phyloP scores from a whole-genome alignment of 1,140 invertebrate species.

The Metopolophium dirhodum region DNA sequence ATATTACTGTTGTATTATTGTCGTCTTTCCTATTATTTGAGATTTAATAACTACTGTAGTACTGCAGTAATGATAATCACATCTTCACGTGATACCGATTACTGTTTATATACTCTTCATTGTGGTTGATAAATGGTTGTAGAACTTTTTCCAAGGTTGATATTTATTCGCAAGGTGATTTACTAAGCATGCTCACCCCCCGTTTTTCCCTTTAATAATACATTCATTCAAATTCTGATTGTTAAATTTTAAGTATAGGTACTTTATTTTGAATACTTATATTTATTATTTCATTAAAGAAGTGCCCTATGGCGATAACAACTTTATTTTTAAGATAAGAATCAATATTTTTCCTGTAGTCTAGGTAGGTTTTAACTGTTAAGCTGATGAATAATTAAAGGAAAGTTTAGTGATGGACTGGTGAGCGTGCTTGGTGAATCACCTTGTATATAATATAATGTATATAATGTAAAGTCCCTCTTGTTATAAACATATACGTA shows the following conservation, averaged over 20 bases:
- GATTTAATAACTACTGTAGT: neutral
- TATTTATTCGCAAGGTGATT: neutral
- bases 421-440: too few relatives aligned
- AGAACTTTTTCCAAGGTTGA: neutral
- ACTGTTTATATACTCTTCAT: neutral
- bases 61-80: neutral
- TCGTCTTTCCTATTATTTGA: neutral
- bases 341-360: too few relatives aligned
- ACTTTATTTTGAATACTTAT: too few relatives aligned
- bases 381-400: too few relatives aligned
- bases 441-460: too few relatives aligned
- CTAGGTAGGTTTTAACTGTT: too few relatives aligned
- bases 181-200: neutral
- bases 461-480: too few relatives aligned
- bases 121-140: neutral
- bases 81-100: conserved; percentile 23
- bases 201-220: neutral
- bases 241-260: neutral
- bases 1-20: neutral
- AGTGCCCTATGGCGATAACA: too few relatives aligned
- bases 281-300: too few relatives aligned
- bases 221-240: neutral
- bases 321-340: too few relatives aligned
- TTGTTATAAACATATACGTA: too few relatives aligned
- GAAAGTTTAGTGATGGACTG: too few relatives aligned